A percentile compares a stretch with the other conserved stretches of the same genome.
phyloP scores from a whole-genome alignment of 2,797 vertebrate genomes.

The Oceanodroma leucorhoa region DNA sequence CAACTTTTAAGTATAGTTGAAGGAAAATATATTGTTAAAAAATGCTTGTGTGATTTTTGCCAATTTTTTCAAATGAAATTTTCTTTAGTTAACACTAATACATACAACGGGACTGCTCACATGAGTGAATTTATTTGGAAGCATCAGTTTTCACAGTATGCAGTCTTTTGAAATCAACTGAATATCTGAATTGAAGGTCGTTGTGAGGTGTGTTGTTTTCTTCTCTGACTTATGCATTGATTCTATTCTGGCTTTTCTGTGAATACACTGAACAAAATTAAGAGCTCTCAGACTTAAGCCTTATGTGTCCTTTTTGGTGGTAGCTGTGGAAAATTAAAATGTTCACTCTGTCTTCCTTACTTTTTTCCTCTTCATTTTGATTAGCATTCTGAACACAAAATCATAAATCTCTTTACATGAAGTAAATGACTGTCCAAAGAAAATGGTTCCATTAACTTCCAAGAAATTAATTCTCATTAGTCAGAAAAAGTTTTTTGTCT shows the following conservation, averaged over 20 bases:
- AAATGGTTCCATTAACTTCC: background rate
- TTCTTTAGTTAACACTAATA: background rate
- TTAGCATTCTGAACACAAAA: background rate
- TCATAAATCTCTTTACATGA: background rate
- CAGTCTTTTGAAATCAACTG: background rate
- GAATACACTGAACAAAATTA: background rate
- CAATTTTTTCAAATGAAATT: background rate
- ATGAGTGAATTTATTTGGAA: background rate
- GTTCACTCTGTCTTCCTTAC: background rate
- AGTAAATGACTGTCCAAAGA: background rate
- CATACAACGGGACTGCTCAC: background rate
- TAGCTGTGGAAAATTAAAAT: background rate
- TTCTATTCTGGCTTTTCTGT: background rate
- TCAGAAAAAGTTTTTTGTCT: background rate
- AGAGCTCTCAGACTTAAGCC: background rate
- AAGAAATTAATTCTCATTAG: background rate
- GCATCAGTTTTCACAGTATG: background rate
- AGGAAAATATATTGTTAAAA: background rate
- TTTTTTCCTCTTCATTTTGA: slow-evolving; percentile 31
- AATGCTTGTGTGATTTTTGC: background rate
- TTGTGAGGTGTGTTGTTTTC: background rate
- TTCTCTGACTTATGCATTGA: background rate
- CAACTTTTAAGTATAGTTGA: background rate
- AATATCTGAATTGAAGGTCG: background rate
- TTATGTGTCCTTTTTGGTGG: background rate